phyloP scores from a whole-genome alignment of 2,888 invertebrate genomes.

The Apamea crenata region DNA sequence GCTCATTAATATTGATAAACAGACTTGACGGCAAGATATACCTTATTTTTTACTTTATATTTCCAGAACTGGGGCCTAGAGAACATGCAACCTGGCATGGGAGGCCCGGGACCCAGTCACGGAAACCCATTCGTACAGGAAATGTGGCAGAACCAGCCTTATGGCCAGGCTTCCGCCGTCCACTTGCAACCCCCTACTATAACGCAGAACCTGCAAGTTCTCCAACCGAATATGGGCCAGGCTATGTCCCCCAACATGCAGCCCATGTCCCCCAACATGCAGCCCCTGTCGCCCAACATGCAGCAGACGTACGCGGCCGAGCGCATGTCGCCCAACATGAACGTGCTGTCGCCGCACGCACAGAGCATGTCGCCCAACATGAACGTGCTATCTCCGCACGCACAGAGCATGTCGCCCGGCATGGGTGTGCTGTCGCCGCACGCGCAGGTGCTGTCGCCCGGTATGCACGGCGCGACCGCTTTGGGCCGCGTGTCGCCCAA shows the following conservation, averaged over 20 bases:
- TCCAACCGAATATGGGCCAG: constrained; percentile 33
- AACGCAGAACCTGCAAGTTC: constrained; percentile 26
- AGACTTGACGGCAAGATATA: not conserved
- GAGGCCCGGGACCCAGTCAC: constrained; percentile 59
- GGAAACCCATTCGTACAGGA: constrained; percentile 60
- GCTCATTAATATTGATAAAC: not conserved
- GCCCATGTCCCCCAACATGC: constrained; percentile 39
- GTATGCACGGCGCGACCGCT: not conserved
- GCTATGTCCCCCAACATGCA: constrained; percentile 39
- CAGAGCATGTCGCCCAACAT: constrained; percentile 41
- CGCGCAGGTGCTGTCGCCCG: not conserved
- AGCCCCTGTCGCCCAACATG: constrained; percentile 32
- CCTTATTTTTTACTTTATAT: not conserved
- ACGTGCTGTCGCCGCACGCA: not conserved
- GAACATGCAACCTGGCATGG: constrained; percentile 58
- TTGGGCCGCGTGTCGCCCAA: constrained; percentile 62
- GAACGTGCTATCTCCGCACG: not conserved
- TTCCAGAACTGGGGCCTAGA: constrained; percentile 57
- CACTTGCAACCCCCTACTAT: constrained; percentile 40
- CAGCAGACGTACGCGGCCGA: constrained; percentile 35
- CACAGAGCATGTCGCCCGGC: constrained; percentile 45
- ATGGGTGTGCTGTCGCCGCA: not conserved
- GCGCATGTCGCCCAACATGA: constrained; percentile 28
- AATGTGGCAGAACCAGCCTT: constrained; percentile 53
- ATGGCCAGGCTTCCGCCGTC: constrained; percentile 46